Conservation (phyloP, 2,888 invertebrate genomes). For the Dascillus cervinus region DNA sequence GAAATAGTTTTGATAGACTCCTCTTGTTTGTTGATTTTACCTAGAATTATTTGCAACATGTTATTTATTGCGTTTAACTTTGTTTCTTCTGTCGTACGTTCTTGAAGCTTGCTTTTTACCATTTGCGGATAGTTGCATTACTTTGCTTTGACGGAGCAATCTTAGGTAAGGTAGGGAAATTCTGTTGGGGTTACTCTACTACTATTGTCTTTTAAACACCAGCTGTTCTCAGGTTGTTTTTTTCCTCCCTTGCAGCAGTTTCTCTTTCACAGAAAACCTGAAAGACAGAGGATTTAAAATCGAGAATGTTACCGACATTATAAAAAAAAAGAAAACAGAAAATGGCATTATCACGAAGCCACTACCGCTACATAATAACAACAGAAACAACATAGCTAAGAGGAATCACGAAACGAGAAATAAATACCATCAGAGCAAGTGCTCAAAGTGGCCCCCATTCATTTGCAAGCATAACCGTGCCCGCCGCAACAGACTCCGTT, state of each 20-base stretch:
- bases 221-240: slow-evolving; percentile 5
- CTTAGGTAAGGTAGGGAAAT: slow-evolving; percentile 5
- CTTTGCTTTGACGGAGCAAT: neutral
- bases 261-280: no score
- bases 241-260: slow-evolving; percentile 6
- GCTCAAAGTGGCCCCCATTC: no score
- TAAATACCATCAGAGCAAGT: no score
- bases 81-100: slow-evolving; percentile 2
- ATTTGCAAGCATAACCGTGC: no score
- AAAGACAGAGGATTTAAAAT: no score
- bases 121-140: slow-evolving; percentile 1
- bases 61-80: slow-evolving; percentile 3
- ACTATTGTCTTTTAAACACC: slow-evolving; percentile 2
- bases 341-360: no score
- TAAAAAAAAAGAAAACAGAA: no score
- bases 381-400: no score
- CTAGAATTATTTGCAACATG: slow-evolving; percentile 6
- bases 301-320: no score
- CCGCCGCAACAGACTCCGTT: no score
- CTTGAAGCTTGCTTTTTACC: slow-evolving; percentile 2
- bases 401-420: no score
- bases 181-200: slow-evolving; percentile 4
- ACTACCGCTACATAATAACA: no score
- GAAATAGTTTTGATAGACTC: slow-evolving; percentile 7
- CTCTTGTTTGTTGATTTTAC: slow-evolving; percentile 7